Base-by-base conservation (phyloP, 1,140 invertebrate genomes). In the Drosophila repletoides region DNA sequence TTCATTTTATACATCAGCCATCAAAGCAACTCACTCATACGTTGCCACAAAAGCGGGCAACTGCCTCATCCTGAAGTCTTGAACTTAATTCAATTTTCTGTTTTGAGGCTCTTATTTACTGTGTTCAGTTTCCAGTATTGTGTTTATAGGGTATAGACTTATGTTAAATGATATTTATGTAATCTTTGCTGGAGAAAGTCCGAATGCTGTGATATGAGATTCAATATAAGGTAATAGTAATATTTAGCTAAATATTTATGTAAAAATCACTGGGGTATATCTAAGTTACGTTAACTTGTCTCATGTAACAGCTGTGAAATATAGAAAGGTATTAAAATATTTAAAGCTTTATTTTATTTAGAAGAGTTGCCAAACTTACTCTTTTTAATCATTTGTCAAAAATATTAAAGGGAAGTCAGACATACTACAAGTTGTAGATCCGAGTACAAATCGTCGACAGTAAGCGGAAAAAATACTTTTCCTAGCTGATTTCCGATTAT, bases 11-110 rank as follows among this genome's bases (percentile, higher is more conserved):
- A 51, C 29, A 51, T 29, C 14, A n/a, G 31, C 29, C 31, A 56
- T 48, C 48, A 69, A 56, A 33, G 55, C 52, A 52, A 68, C 49
- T 64, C 52, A 76, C 22, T 70, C 45, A 59, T 40, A 45, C 51
- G 31, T 55, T 36, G 58, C 63, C 70, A 58, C 55, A 76, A 73
- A 51, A 6, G 40, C 19, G 41, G 58, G 48, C 34, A 41, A 38
- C 31, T 55, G n/a, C 36, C 65, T 70, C 70, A 84, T 83, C 74
- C 65, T 84, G 77, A 83, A 71, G 74, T 79, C 66, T 74, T 83
- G 77, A 83, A 77, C 77, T 34, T 64, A 64, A 79, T 84, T 83
- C 74, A 84, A 77, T 77, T 73, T n/a, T 69, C n/a, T 24, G 46
- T 34, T 41, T 43, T 51, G 55, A 34, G 49, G 46, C 34, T n/a